Base-by-base conservation (phyloP, 2,797 vertebrate species). In the Sebastes diaconus region DNA sequence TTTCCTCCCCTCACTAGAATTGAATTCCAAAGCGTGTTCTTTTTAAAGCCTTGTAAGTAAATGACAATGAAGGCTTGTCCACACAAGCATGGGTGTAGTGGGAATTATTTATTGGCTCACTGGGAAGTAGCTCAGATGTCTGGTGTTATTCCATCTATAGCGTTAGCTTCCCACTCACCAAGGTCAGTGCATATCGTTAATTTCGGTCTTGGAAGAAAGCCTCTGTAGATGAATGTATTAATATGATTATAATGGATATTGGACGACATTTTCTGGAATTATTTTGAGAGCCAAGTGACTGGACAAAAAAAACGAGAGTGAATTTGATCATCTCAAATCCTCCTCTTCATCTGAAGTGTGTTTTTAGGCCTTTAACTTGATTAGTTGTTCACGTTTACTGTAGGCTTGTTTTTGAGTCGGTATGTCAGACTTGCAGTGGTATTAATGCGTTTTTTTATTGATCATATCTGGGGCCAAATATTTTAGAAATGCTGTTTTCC, bases 31-130 rank as follows among this genome's bases (percentile, higher is more conserved):
- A 57, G 46, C 27, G 10, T 63, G 55, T 65, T 54, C 1, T 68
- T 60, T 77, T 60, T 77, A 73, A 68, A 73, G 71, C 72, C 27
- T 76, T 84, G 68, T 77, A 34, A 68, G 66, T 73, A 57, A 77
- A 79, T 36, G 32, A 73, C 73, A 85, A 70, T 54, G 69, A 68
- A 11, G 58, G 86, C 80, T 81, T 87, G 73, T 92, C 66, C 63
- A 68, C 79, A 84, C 46, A 73, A n/a, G 69, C 73, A 79, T 73
- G 78, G 65, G 65, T 87, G 75, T 81, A 78, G 75, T 82, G 87
- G 83, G 66, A 87, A 83, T 88, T 81, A 83, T 91, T 83, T 80
- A 89, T 67, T 88, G 78, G 39, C 68, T 59, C 29, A 29, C 57
- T 69, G 59, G 42, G 25, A 74, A 85, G 84, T 71, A 68, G 52